Base-by-base conservation (phyloP, 2,888 invertebrate genomes). In the Cremastobaeus sp. region DNA sequence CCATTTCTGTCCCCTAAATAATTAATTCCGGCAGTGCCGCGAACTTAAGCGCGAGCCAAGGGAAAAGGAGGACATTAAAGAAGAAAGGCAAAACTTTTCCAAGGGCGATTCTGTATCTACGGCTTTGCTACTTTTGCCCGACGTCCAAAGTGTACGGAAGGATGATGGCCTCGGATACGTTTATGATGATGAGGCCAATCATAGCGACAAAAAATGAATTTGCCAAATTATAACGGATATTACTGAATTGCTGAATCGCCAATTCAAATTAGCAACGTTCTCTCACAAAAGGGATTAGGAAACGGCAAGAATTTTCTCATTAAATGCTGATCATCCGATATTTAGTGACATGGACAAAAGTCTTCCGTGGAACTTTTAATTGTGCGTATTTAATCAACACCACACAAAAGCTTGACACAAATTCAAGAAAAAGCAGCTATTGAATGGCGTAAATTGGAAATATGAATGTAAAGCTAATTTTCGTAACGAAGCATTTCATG, bases 1-100 rank as follows among this genome's bases (percentile, higher is more conserved):
- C 86, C 85, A 86, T 87, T 87, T 86, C 84, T 85, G 85, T 86
- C 86, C 86, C 87, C 86, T 87, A 87, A 86, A 87, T 87, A 87
- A 87, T 87, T 87, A 87, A 87, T 87, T 87, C 86, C 86, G 84
- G 85, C 85, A 86, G 84, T 82, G 83, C 84, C 84, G 84, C 79
- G 82, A 83, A 84, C 86, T 85, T 85, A 84, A 84, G 83, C 81
- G 82, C 82, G 77, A 76, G 78, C 75, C 59, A 15, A 45, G 76
- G 64, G 43, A 45, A 37, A 57, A 59, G 48, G 39, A 71, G 66
- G 76, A 79, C 79, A 78, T 75, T 77, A 78, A 55, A 72, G 48
- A 76, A 78, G 73, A 76, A 79, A 77, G 79, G 81, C 77, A 48
- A 62, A 57, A 59, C 66, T 70, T 62, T 50, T 45, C 48, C 48